Evolutionary conservation across 2,113 vertebrate species (phyloP), one percentile per base, ranked within the genome.

Genomic region (Nettapus auritus): DNA sequence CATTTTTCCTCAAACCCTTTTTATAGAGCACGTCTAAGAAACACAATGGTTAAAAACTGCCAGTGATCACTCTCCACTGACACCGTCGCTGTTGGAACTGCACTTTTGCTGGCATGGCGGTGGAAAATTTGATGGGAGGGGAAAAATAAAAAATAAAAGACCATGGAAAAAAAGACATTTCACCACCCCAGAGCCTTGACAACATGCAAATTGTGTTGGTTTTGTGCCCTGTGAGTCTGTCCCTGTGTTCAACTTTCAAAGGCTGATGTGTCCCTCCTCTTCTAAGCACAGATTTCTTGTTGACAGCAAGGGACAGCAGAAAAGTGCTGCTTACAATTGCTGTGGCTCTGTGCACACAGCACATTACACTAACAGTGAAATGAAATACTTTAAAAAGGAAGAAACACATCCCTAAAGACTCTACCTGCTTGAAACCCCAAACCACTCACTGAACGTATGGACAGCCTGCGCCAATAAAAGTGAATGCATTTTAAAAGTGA

Each of bases 271-370:
- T 77, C 52, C 73, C 73, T 90, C 69, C 70, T 80, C 26, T 84
- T 79, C 67, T 4, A 48, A 85, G 85, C 89, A 71, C 31, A 50
- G 94, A 81, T 85, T 90, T 93, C 77, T 67, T 62, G 93, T 48
- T 95, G 94, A 95, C 93, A 91, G 89, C 38, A 14, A 89, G 88
- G 90, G 86, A 96, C 69, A 69, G 88, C 88, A 71, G 66, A 11
- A 11, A 67, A 90, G 88, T 1, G 83, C 88, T 76, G 86, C 81
- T 48, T 78, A 46, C 0, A 21, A 92, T 59, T 79, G 77, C 92
- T 80, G 93, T 36, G 86, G 81, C 93, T 95, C 88, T 8, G 66
- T 66, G 84, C 67, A 71, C 44, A 67, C 86, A 90, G 90, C 77
- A 69, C 15, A 1, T 79, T 85, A 56, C 71, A 52, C 63, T 82